phyloP scores from a whole-genome alignment of 2,797 vertebrate species.

The Eulemur mongoz region DNA sequence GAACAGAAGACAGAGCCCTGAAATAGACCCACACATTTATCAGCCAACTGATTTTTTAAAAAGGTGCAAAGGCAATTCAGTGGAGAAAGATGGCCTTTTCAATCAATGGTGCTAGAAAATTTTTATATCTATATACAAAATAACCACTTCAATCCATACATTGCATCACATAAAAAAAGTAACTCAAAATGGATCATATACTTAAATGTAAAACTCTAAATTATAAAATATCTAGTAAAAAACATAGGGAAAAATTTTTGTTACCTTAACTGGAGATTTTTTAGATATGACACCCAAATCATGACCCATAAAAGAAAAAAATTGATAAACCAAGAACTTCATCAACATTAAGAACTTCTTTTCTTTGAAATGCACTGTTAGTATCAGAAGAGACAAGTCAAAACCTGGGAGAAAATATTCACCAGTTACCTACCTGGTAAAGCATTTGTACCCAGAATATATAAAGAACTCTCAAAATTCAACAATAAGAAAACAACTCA shows the following conservation, averaged over 20 bases:
- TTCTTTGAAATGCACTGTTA: background rate
- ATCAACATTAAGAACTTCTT: background rate
- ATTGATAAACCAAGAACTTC: background rate
- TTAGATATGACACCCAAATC: background rate
- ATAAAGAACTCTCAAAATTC: background rate
- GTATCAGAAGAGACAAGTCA: background rate
- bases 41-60: background rate
- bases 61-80: background rate
- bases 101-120: background rate
- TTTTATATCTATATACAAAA: background rate
- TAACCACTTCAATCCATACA: too few relatives aligned
- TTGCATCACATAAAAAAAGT: background rate
- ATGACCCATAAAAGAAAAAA: background rate
- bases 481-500: background rate
- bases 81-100: background rate
- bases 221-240: background rate
- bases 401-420: background rate
- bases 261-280: background rate
- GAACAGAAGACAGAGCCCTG: background rate
- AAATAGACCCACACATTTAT: background rate
- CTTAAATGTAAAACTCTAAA: background rate
- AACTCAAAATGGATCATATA: background rate
- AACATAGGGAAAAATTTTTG: background rate
- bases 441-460: background rate
- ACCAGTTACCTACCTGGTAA: background rate